Evolutionary conservation across 2,113 vertebrate species (phyloP).

Genomic region (Isichthys henryi): DNA sequence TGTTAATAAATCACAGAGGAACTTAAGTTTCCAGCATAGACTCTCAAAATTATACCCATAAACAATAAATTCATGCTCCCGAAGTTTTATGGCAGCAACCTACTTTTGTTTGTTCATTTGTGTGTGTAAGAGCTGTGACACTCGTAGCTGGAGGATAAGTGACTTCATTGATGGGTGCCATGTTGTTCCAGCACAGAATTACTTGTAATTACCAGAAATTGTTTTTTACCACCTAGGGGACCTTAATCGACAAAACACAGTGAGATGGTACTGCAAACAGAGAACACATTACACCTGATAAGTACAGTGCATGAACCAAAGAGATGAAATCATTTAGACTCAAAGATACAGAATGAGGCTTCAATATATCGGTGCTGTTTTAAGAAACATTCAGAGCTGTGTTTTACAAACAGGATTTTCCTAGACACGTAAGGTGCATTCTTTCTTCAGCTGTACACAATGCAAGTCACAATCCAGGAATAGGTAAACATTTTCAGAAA

Average conservation of each 20-base stretch:
- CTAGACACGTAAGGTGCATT: neutral
- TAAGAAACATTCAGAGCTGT: neutral
- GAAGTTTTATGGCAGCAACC: neutral
- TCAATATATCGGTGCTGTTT: neutral
- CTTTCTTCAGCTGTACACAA: neutral
- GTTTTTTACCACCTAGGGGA: slow-evolving; percentile 50
- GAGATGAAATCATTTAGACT: neutral
- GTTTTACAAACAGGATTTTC: neutral
- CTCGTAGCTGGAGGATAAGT: slow-evolving; percentile 30
- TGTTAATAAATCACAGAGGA: neutral
- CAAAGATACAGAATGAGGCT: neutral
- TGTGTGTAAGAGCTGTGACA: neutral
- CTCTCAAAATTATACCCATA: neutral
- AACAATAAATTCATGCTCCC: neutral
- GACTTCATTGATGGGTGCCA: slow-evolving; percentile 34
- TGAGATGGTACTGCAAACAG: slow-evolving; percentile 52
- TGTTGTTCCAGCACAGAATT: slow-evolving; percentile 50
- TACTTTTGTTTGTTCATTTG: neutral
- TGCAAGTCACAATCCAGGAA: neutral
- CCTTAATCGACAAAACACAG: slow-evolving; percentile 51
- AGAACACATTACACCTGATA: slow-evolving; percentile 12
- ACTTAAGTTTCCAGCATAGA: neutral
- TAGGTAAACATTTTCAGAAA: neutral
- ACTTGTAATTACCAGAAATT: slow-evolving; percentile 55
- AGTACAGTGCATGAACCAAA: neutral